These are phyloP conservation scores for Sphenopsis melanotis DNA, from an alignment of 2,797 vertebrate species.

Conservation along the genomic window DNA sequence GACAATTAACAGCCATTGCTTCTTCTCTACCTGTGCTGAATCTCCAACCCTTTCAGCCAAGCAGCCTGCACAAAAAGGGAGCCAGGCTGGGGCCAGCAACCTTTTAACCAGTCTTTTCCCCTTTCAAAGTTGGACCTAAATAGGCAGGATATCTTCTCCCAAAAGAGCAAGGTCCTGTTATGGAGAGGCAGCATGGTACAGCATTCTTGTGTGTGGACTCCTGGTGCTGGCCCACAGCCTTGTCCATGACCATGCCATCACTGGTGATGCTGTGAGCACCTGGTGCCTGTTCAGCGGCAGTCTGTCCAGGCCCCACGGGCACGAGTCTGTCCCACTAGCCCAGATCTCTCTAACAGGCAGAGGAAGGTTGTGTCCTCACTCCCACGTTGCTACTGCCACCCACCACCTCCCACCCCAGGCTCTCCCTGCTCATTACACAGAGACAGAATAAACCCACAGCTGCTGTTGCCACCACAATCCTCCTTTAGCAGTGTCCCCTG, in stretches of 20 bases:
- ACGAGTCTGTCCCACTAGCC: neutral
- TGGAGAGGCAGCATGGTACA: neutral
- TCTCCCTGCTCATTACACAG: neutral
- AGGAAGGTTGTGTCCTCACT: neutral
- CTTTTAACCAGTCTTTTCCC: neutral
- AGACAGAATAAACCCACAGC: neutral
- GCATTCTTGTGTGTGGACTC: neutral
- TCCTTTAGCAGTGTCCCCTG: neutral
- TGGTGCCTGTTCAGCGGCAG: neutral
- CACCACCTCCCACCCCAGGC: neutral
- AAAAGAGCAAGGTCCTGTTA: neutral
- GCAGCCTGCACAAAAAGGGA: neutral
- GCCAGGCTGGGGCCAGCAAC: neutral
- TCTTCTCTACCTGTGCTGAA: neutral
- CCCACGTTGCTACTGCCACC: neutral
- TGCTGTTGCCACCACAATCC: neutral
- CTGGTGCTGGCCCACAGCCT: too few relatives aligned
- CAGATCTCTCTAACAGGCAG: neutral
- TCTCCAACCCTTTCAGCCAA: neutral
- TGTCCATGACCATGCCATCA: neutral
- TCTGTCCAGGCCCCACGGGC: neutral
- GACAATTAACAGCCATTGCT: neutral
- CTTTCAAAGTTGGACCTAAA: neutral
- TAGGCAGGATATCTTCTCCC: neutral
- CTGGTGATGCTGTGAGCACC: neutral